Conservation (phyloP, 2,113 vertebrate species). For the Ictalurus punctatus region DNA sequence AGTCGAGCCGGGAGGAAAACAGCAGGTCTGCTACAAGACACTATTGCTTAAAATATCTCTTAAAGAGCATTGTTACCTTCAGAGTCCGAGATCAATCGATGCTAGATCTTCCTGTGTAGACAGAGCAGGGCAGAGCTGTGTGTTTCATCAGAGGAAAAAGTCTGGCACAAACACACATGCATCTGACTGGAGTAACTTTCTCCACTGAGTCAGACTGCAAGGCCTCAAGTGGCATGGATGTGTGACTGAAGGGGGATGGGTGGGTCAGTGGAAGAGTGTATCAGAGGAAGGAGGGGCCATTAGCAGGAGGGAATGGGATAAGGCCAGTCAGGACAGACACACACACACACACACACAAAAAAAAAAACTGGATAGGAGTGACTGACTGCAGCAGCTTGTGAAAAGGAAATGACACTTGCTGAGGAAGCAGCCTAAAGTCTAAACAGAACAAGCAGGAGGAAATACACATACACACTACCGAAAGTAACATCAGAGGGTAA, state of each 20-base stretch:
- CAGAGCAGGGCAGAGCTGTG: constrained; percentile 51
- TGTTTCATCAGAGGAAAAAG: constrained; percentile 53
- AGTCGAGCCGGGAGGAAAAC: not conserved
- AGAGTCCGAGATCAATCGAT: constrained; percentile 47
- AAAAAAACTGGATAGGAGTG: constrained; percentile 64
- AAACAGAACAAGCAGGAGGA: constrained; percentile 20
- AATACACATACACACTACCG: not conserved
- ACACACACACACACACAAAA: constrained; percentile 50
- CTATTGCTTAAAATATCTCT: constrained; percentile 1
- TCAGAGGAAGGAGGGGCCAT: constrained; percentile 37
- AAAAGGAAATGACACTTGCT: constrained; percentile 60
- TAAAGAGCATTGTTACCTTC: constrained; percentile 59
- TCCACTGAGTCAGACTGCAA: constrained; percentile 64
- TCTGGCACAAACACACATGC: constrained; percentile 31
- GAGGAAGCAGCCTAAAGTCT: constrained; percentile 6
- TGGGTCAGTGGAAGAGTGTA: constrained; percentile 51
- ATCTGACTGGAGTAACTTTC: constrained; percentile 65
- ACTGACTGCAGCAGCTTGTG: constrained; percentile 70
- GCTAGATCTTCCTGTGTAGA: constrained; percentile 10
- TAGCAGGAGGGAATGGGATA: constrained; percentile 36
- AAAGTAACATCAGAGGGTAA: not conserved
- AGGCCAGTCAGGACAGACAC: constrained; percentile 34
- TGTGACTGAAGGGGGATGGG: constrained; percentile 51
- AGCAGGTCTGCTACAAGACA: constrained; percentile 26
- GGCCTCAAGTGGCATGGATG: constrained; percentile 61